phyloP scores from a whole-genome alignment of 2,113 vertebrate species.

The Lepidothrix coronata region DNA sequence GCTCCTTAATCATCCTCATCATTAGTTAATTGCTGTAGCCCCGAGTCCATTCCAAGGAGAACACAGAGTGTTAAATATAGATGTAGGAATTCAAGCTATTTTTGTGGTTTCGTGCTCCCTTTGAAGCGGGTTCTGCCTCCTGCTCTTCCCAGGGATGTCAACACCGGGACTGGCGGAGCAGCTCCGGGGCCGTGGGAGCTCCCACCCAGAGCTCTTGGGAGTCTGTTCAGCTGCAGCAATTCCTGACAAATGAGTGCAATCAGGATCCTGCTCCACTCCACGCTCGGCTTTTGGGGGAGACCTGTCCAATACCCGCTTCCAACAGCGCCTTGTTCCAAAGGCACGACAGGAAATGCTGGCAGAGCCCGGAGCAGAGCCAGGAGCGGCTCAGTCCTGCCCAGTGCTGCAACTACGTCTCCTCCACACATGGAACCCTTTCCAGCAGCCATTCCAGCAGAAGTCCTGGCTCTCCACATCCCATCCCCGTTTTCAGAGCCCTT shows the following conservation, averaged over 20 bases:
- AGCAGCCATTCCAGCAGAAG: not conserved
- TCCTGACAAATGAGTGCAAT: not conserved
- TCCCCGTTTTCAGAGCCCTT: fast-evolving
- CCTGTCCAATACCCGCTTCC: not conserved
- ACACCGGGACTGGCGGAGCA: not conserved
- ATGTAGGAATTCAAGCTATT: not conserved
- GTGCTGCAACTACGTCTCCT: not conserved
- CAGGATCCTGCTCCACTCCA: not conserved
- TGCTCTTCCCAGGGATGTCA: not conserved
- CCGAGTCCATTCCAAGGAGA: slow-evolving; percentile 8
- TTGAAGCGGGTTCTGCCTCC: not conserved
- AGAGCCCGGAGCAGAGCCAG: not conserved
- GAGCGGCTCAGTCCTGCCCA: not conserved
- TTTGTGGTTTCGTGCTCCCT: not conserved
- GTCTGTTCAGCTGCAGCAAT: not conserved
- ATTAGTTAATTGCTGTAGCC: slow-evolving; percentile 41
- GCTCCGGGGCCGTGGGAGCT: not conserved
- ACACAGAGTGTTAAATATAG: slow-evolving; percentile 48
- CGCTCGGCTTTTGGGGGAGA: not conserved
- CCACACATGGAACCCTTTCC: not conserved
- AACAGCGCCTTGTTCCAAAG: fast-evolving
- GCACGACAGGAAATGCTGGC: fast-evolving
- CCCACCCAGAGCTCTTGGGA: not conserved
- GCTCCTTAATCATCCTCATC: slow-evolving; percentile 53
- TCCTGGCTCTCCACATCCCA: not conserved